A percentile compares a stretch with the other conserved stretches of the same genome.
phyloP scores from a whole-genome alignment of 2,888 invertebrate species.

The Tachina lurida region DNA sequence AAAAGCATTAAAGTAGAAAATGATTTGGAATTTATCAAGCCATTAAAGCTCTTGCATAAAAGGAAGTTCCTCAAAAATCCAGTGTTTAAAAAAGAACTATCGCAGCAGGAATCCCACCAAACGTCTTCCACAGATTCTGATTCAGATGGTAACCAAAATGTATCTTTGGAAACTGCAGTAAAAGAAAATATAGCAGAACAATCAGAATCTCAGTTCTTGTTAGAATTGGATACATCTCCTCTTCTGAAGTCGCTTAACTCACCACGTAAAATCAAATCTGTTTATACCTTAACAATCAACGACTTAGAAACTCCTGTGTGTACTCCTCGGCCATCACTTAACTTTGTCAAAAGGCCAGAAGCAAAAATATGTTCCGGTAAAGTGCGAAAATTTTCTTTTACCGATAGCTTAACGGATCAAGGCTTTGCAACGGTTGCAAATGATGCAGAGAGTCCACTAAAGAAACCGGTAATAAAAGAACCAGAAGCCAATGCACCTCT shows the following conservation, averaged over 20 bases:
- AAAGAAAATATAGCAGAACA: slow-evolving; percentile 3
- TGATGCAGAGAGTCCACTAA: slow-evolving; percentile 77
- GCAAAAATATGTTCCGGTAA: neutral
- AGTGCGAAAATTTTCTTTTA: slow-evolving; percentile 23
- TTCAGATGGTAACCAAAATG: slow-evolving; percentile 73
- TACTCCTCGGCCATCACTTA: slow-evolving; percentile 61
- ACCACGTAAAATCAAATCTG: slow-evolving; percentile 77
- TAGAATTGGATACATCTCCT: slow-evolving; percentile 75
- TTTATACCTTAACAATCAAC: slow-evolving; percentile 78
- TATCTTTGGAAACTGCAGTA: neutral
- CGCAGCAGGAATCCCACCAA: slow-evolving; percentile 75
- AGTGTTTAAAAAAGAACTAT: slow-evolving; percentile 78
- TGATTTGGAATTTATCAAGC: slow-evolving; percentile 76
- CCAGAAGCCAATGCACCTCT: neutral
- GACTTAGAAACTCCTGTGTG: slow-evolving; percentile 35
- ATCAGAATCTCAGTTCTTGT: neutral
- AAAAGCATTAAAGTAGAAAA: slow-evolving; percentile 36
- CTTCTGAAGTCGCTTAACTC: slow-evolving; percentile 78
- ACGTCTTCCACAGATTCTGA: slow-evolving; percentile 79
- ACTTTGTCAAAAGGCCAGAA: neutral
- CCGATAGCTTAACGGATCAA: slow-evolving; percentile 63
- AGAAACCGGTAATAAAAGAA: slow-evolving; percentile 22
- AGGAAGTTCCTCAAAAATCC: slow-evolving; percentile 79
- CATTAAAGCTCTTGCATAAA: slow-evolving; percentile 77
- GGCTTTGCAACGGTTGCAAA: too few relatives aligned